phyloP scores from a whole-genome alignment of 2,888 invertebrate species.

The Taphrorychus bicolor region DNA sequence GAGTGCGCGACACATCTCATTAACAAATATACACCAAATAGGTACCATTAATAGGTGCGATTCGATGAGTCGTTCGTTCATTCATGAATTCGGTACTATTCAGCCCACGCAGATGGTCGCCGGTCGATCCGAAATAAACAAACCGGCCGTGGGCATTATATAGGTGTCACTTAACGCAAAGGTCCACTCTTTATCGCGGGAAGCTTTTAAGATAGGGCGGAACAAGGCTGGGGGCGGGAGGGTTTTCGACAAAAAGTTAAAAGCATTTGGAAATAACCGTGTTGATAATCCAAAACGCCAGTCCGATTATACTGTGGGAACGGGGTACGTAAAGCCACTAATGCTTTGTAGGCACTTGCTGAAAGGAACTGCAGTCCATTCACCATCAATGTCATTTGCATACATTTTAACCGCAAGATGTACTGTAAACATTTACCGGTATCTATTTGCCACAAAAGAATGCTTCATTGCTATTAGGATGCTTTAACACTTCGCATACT shows the following conservation, averaged over 20 bases:
- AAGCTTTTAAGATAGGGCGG: constrained; percentile 29
- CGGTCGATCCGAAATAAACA: constrained; percentile 16
- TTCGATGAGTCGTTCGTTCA: constrained; percentile 5
- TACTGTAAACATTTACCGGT: no score
- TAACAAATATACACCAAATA: no score
- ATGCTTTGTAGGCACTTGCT: no score
- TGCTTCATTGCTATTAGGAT: no score
- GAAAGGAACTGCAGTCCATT: no score
- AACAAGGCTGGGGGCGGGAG: constrained; percentile 9
- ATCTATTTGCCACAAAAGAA: no score
- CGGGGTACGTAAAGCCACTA: background rate
- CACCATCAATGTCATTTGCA: no score
- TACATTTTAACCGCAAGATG: no score
- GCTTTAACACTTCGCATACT: no score
- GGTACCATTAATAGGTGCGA: background rate
- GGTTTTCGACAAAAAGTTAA: constrained; percentile 31
- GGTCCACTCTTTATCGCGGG: constrained; percentile 23
- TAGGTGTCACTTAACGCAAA: constrained; percentile 28
- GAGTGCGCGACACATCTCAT: no score
- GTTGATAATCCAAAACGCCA: constrained; percentile 18
- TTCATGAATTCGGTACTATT: constrained; percentile 15
- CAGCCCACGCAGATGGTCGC: constrained; percentile 12
- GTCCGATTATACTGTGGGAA: constrained; percentile 9
- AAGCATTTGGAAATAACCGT: constrained; percentile 29
- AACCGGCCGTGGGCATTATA: constrained; percentile 17